phyloP scores from a whole-genome alignment of 2,888 invertebrate species.

The Chymomyza caudatula region DNA sequence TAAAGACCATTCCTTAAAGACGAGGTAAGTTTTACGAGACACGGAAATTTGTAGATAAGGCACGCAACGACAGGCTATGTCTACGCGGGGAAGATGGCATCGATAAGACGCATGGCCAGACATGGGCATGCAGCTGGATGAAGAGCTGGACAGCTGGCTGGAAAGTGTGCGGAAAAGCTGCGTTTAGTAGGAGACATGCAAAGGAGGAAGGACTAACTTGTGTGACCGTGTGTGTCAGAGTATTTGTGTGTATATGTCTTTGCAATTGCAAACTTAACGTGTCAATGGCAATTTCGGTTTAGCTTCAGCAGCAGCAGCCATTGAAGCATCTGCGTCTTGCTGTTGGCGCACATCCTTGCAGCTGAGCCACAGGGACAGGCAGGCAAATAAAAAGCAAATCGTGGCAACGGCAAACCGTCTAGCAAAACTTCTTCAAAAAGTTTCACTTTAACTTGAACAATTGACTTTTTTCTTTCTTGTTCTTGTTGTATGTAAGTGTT shows the following conservation, averaged over 20 bases:
- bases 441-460: conserved; percentile 70
- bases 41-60: conserved; percentile 62
- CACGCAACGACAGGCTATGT: conserved; percentile 61
- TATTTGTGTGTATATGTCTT: conserved; percentile 26
- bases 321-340: conserved; percentile 32
- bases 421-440: conserved; percentile 65
- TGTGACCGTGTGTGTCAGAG: background rate
- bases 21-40: conserved; percentile 28
- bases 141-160: background rate
- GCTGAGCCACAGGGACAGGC: conserved; percentile 18
- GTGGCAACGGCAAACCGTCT: conserved; percentile 55
- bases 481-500: conserved; percentile 14
- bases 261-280: conserved; percentile 71
- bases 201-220: conserved; percentile 4
- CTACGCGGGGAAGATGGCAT: no score
- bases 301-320: background rate
- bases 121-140: background rate
- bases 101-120: conserved; percentile 1
- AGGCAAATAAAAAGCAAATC: conserved; percentile 50
- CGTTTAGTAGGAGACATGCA: conserved; percentile 60
- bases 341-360: conserved; percentile 12
- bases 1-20: background rate
- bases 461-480: conserved; percentile 59
- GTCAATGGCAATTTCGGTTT: conserved; percentile 66
- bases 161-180: conserved; percentile 66